Evolutionary conservation across 2,888 invertebrate genomes (phyloP), one percentile per base, ranked within the genome.

Genomic region (Crepidodera aurea): DNA sequence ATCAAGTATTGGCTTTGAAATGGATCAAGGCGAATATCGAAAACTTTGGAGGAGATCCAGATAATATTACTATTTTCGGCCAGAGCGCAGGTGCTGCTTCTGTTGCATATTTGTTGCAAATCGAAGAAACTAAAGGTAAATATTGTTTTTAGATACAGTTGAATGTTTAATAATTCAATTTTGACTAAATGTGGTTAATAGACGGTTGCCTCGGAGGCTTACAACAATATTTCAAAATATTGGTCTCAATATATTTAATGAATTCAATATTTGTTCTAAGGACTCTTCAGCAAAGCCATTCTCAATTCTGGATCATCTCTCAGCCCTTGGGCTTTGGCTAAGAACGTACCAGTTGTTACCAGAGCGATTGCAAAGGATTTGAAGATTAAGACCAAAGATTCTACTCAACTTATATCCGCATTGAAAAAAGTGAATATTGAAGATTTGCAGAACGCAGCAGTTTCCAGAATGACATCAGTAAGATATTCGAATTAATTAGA

Each of bases 11-110:
- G 67, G 90, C 90, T 0, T 76, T 91, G 42, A 84, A 85, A 67
- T 92, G 91, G 91, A 80, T 90, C 0, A 85, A 86, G 58, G 78
- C 84, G 44, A 89, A 91, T 75, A 88, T 91, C 60, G 80, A 84
- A 65, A 82, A 82, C 74, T 91, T 91, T 70, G 89, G 89, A 1
- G 91, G 91, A 0, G 86, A 91, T 80, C 85, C 89, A 1, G 83
- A 86, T 37, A 86, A 86, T 64, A 83, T 91, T 18, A 88, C 90
- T 0, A 75, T 91, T 2, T 77, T 86, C 0, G 92, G 92, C 1
- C 84, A 86, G 71, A 90, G 90, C 2, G 88, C 91, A 0, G 92
- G 92, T 0, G 90, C 87, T 27, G 89, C 87, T 2, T 64, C 69
- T 7, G 55, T 60, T 15, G 56, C 61, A 7, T 69, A 67, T 37